These are phyloP conservation scores for Hypomecis punctinalis DNA, from an alignment of 2,888 invertebrate genomes.

Conservation along the genomic window DNA sequence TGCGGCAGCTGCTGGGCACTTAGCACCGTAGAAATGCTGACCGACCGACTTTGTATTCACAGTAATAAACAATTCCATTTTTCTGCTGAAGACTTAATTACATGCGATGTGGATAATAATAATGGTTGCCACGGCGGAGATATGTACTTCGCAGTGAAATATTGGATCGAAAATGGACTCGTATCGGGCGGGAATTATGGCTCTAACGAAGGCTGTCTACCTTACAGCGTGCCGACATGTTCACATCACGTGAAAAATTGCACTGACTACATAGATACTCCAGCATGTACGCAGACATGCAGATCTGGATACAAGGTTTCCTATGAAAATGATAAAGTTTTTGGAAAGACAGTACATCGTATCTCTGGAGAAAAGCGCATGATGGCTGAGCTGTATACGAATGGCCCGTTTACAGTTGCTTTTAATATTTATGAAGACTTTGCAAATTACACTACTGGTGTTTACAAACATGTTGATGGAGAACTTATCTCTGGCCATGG, in stretches of 20 bases:
- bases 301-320: not conserved
- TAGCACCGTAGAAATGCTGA: slow-evolving; percentile 95
- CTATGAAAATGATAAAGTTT: not conserved
- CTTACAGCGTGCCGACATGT: slow-evolving; percentile 1
- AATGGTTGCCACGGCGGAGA: not conserved
- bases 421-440: not conserved
- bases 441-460: slow-evolving; percentile 2
- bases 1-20: slow-evolving; percentile 98
- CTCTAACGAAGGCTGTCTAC: not conserved
- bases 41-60: slow-evolving; percentile 93
- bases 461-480: not conserved
- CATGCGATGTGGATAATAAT: not conserved
- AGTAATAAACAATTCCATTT: slow-evolving; percentile 84
- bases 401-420: not conserved
- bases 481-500: not conserved
- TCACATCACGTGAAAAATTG: not conserved
- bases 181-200: slow-evolving; percentile 4
- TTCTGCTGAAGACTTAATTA: not conserved
- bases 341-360: not conserved
- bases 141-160: not conserved
- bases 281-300: not conserved
- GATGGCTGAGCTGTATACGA: not conserved
- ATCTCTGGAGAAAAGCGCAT: not conserved
- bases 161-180: not conserved
- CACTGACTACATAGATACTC: not conserved